Percentiles rank a stretch among this genome's conserved stretches.
phyloP scores from a whole-genome alignment of 2,888 invertebrate genomes.

The Nysson spinosus region DNA sequence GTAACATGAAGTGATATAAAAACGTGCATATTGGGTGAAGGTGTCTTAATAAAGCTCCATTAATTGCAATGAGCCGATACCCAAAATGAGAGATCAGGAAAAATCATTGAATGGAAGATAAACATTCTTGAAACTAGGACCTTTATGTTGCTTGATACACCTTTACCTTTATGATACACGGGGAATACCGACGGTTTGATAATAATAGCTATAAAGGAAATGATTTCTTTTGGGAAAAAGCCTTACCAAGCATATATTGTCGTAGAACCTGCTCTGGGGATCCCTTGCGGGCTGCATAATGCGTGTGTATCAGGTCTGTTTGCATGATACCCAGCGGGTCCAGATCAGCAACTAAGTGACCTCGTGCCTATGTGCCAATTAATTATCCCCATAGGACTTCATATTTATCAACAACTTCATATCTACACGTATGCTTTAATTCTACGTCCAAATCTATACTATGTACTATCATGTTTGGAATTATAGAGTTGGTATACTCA shows the following conservation, averaged over 20 bases:
- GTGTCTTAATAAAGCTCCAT: constrained; percentile 16
- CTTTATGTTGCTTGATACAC: constrained; percentile 23
- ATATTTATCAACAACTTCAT: constrained; percentile 50
- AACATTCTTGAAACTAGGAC: background rate
- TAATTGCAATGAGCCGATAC: constrained; percentile 2
- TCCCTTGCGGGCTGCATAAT: constrained; percentile 79
- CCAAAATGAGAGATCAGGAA: no score
- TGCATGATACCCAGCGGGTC: constrained; percentile 95
- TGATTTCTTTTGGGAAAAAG: constrained; percentile 62
- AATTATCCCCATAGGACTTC: constrained; percentile 66
- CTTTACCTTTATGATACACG: constrained; percentile 42
- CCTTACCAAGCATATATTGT: constrained; percentile 83
- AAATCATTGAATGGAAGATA: no score
- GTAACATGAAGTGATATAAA: constrained; percentile 29
- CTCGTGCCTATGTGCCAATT: constrained; percentile 86
- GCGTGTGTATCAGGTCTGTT: constrained; percentile 81
- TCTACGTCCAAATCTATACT: constrained; percentile 30
- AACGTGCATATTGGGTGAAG: constrained; percentile 26
- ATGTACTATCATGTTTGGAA: constrained; percentile 16
- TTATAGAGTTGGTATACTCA: no score
- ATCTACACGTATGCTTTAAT: no score
- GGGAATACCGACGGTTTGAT: constrained; percentile 29
- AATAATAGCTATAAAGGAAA: constrained; percentile 46
- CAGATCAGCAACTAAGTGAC: constrained; percentile 94
- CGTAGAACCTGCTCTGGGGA: constrained; percentile 82